Percentiles rank a stretch among this genome's conserved stretches.
Evolutionary conservation across 2,113 vertebrate species (phyloP).

Genomic region (Speoplatyrhinus poulsoni): DNA sequence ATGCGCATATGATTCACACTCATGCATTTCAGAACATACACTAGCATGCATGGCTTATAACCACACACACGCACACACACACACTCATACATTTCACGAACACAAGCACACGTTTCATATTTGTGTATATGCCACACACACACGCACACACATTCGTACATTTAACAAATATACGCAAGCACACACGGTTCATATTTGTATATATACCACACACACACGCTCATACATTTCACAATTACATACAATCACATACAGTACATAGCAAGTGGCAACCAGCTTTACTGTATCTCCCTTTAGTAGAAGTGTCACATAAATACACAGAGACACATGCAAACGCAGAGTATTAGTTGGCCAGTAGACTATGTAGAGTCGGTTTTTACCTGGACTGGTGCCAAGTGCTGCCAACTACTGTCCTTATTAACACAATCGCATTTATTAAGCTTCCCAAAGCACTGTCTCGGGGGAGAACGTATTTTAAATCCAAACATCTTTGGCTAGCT

Average conservation of each 20-base stretch:
- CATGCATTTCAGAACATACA: neutral
- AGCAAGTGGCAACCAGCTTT: neutral
- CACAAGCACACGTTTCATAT: neutral
- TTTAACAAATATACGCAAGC: no score
- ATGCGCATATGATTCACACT: neutral
- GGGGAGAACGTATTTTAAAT: constrained; percentile 38
- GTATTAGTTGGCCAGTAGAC: constrained; percentile 9
- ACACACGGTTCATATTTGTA: neutral
- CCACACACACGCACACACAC: neutral
- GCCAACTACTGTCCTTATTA: constrained; percentile 44
- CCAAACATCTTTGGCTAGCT: constrained; percentile 44
- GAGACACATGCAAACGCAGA: neutral
- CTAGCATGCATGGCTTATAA: no score
- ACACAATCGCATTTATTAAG: constrained; percentile 55
- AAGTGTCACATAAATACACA: neutral
- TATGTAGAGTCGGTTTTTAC: constrained; percentile 27
- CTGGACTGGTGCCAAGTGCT: constrained; percentile 42
- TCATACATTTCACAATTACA: constrained; percentile 3
- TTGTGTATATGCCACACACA: no score
- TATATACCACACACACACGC: neutral
- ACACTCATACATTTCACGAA: neutral
- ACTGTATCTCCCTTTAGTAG: neutral
- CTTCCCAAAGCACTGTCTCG: constrained; percentile 39
- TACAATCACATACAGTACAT: neutral
- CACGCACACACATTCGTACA: no score